These are phyloP conservation scores for Todiramphus saurophagus DNA, from an alignment of 2,113 vertebrate genomes.

Conservation along the genomic window DNA sequence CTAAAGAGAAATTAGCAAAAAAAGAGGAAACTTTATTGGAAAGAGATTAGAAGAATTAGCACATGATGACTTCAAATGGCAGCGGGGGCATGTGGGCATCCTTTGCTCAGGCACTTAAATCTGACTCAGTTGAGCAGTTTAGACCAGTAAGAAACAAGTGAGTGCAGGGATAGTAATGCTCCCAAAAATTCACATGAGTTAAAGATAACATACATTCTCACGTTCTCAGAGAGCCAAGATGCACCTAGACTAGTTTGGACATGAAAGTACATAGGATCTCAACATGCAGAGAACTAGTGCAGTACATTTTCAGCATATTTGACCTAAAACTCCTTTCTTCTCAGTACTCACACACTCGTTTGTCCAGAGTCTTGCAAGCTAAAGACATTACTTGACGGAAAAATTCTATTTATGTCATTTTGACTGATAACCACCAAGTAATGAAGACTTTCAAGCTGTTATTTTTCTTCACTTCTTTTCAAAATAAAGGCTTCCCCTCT, in stretches of 20 bases:
- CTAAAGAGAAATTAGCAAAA: background rate
- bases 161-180: background rate
- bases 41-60: background rate
- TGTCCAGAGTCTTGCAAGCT: background rate
- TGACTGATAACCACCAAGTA: background rate
- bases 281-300: background rate
- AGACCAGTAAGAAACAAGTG: background rate
- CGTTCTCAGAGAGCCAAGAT: background rate
- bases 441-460: background rate
- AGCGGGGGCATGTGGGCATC: rapidly evolving
- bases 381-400: background rate
- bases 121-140: background rate
- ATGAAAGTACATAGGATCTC: background rate
- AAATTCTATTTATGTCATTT: background rate
- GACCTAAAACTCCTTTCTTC: background rate
- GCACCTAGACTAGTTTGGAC: background rate
- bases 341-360: background rate
- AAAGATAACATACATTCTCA: background rate
- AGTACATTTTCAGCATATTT: background rate
- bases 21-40: background rate
- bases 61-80: background rate
- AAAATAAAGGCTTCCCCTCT: background rate
- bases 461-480: slow-evolving; percentile 3
- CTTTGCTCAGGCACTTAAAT: background rate
- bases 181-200: background rate